Conservation (phyloP, 30 jellyfish, hydroid and myxozoan species). For the Catostylus mosaicus region DNA sequence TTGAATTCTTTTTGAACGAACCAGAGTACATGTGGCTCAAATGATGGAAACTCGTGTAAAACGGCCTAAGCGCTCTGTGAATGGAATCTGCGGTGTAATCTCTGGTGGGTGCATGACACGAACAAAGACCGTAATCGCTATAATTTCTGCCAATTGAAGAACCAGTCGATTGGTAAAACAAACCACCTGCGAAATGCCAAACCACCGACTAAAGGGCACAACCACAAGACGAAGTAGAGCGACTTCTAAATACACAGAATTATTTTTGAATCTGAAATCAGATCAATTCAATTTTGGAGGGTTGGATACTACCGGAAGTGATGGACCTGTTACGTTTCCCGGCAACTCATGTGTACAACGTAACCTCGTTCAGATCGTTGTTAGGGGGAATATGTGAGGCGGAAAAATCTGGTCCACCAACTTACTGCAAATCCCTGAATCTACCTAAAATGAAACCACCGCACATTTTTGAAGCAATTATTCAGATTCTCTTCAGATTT, state of each 20-base stretch:
- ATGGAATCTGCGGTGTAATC: constrained; percentile 32
- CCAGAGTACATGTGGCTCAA: constrained; percentile 11
- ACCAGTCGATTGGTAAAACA: constrained; percentile 68
- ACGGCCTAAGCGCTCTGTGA: constrained; percentile 36
- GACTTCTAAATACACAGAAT: constrained; percentile 22
- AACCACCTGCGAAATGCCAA: constrained; percentile 70
- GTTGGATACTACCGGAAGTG: constrained; percentile 51
- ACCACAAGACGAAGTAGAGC: constrained; percentile 55
- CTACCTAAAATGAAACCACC: too few species aligned
- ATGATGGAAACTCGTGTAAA: neutral
- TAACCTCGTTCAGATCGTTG: too few species aligned
- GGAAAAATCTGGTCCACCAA: too few species aligned
- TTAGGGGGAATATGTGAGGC: too few species aligned
- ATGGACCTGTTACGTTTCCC: constrained; percentile 11
- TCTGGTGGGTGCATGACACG: constrained; percentile 73
- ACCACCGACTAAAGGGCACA: constrained; percentile 81
- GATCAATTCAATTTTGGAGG: constrained; percentile 24
- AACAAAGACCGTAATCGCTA: constrained; percentile 70
- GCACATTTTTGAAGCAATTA: too few species aligned
- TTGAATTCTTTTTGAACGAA: neutral
- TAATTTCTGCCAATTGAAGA: constrained; percentile 55
- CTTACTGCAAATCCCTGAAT: too few species aligned
- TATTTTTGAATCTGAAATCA: constrained; percentile 50
- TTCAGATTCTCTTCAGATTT: too few species aligned
- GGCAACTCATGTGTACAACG: too few species aligned